phyloP scores from a whole-genome alignment of 2,888 invertebrate genomes.

The Helleia helle region DNA sequence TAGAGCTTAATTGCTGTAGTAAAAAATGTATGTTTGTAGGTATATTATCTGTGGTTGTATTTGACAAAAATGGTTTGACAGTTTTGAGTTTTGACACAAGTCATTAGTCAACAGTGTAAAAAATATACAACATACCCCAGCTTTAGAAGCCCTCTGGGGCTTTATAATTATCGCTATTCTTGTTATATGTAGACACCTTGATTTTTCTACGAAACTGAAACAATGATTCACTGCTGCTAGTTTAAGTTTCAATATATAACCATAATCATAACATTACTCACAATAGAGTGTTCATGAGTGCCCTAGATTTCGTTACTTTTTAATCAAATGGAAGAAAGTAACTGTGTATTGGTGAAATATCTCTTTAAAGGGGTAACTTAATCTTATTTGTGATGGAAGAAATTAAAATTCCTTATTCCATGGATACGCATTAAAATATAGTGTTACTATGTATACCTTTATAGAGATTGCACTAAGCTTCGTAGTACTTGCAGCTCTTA shows the following conservation, averaged over 20 bases:
- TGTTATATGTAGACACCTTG: neutral
- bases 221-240: neutral
- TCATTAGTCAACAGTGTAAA: neutral
- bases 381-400: conserved; percentile 41
- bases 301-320: conserved; percentile 57
- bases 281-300: conserved; percentile 27
- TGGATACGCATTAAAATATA: conserved; percentile 27
- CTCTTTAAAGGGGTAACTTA: conserved; percentile 54
- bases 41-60: neutral
- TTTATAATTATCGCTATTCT: neutral
- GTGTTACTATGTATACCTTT: conserved; percentile 58
- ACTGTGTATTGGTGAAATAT: conserved; percentile 38
- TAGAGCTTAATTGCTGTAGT: too few relatives aligned
- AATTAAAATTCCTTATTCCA: conserved; percentile 25
- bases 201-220: conserved; percentile 4
- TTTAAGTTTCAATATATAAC: neutral
- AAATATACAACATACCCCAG: neutral
- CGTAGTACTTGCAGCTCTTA: conserved; percentile 57
- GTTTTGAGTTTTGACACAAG: neutral
- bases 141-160: neutral
- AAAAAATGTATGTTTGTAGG: too few relatives aligned
- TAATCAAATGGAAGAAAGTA: conserved; percentile 65
- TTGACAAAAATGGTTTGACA: neutral
- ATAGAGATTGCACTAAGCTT: conserved; percentile 58
- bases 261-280: too few relatives aligned